Percentiles rank a stretch among this genome's conserved stretches.
phyloP scores from a whole-genome alignment of 2,888 invertebrate genomes.

The Acanthosoma haemorrhoidale region DNA sequence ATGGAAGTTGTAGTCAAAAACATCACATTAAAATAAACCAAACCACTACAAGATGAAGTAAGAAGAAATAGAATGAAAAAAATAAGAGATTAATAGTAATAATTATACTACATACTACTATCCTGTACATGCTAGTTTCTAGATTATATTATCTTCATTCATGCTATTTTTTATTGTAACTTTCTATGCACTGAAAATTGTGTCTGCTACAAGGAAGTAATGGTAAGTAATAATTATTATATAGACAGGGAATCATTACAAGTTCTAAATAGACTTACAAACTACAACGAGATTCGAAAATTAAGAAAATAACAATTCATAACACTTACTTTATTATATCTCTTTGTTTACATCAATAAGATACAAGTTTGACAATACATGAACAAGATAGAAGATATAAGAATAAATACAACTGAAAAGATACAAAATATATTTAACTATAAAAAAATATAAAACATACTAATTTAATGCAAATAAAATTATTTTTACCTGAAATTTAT shows the following conservation, averaged over 20 bases:
- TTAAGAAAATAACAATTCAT: not conserved
- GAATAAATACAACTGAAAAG: constrained; percentile 8
- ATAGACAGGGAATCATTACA: too few relatives aligned
- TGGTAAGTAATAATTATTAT: too few relatives aligned
- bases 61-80: not conserved
- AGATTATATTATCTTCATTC: too few relatives aligned
- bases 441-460: constrained; percentile 23
- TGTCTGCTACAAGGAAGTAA: too few relatives aligned
- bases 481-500: not conserved
- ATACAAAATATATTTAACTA: constrained; percentile 15
- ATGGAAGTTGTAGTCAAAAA: not conserved
- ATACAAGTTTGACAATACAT: not conserved
- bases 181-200: too few relatives aligned
- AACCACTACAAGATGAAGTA: not conserved
- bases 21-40: not conserved
- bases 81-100: too few relatives aligned
- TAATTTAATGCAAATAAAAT: not conserved
- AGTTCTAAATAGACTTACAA: too few relatives aligned
- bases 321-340: not conserved
- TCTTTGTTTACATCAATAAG: not conserved
- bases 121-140: too few relatives aligned
- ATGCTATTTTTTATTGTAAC: too few relatives aligned
- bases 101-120: too few relatives aligned
- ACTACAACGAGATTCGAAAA: not conserved
- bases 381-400: not conserved